Base-by-base conservation (phyloP, 1,140 invertebrate genomes). In the Scylla paramamosain region DNA sequence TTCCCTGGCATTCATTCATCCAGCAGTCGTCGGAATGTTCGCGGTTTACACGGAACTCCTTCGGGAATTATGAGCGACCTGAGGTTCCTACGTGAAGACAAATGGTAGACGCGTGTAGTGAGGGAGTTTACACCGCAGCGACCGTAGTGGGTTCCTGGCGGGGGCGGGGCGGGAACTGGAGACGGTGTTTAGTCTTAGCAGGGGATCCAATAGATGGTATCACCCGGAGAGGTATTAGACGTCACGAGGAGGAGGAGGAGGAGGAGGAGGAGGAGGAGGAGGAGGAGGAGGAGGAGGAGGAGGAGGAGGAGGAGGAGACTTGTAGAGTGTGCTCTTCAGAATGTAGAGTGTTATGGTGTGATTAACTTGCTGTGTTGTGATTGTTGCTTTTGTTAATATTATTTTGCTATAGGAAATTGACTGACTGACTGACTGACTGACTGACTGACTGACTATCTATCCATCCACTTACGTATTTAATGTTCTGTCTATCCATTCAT, bases 171-270 rank as follows among this genome's bases (percentile, higher is more conserved):
- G 84, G 14, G 14, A 31, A 4, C 7, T 0, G 29, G 84, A 39
- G 31, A 46, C 84, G 4, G 84, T 87, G 83, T 84, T 84, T 84
- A 84, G 83, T 84, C 83, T 84, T 28, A 20, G 83, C 83, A 12
- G 31, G 84, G 84, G 39, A 87, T 87, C 84, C 84, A 87, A 87
- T 87, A 87, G 84, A 87, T 87, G 84, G 14, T 87, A 87, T 87
- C 84, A 46, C n/a, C 31, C 0, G 25, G 84, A 46, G 31, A 87
- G 84, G 84, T 87, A 87, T 87, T 87, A 87, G 31, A 87, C 84
- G 84, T 87, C 84, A 25, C 46, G 90, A 59, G 52, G 52, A 32
- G 45, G n/a, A 28, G 90, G 52, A 32, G 25, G 89, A 29, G 52
- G 28, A 59, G 52, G 7, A 39, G 90, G 31, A 31, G 52, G 88